phyloP scores from a whole-genome alignment of 2,797 vertebrate genomes.

The Pantherophis alleghaniensis region DNA sequence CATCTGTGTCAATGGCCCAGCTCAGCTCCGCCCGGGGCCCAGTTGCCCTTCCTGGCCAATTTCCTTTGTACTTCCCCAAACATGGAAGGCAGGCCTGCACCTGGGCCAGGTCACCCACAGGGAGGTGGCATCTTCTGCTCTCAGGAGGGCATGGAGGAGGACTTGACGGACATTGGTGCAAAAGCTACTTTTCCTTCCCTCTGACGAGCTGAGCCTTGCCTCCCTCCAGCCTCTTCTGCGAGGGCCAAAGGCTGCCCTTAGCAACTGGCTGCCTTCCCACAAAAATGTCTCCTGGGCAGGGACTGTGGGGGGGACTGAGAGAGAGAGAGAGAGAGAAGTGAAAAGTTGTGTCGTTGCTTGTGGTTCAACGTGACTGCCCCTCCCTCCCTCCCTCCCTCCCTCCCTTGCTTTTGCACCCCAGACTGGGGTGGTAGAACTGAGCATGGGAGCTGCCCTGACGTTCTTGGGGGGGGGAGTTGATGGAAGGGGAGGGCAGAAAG shows the following conservation, averaged over 20 bases:
- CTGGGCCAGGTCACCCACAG: neutral
- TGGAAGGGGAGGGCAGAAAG: neutral
- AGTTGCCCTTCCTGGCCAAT: conserved; percentile 63
- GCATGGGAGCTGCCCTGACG: neutral
- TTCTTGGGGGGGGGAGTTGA: neutral
- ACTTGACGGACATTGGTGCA: neutral
- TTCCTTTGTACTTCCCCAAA: conserved; percentile 60
- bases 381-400: neutral
- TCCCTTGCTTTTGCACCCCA: neutral
- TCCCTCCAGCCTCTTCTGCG: no score
- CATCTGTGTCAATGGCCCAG: conserved; percentile 81
- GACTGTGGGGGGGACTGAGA: neutral
- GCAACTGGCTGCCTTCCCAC: neutral
- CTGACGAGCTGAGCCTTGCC: neutral
- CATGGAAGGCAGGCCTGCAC: neutral
- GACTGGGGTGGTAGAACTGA: neutral
- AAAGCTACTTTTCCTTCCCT: neutral
- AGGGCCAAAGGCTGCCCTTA: neutral
- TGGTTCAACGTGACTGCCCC: neutral
- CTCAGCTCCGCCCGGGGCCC: conserved; percentile 44
- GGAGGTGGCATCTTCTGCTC: neutral
- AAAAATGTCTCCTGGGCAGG: neutral
- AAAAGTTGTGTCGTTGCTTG: neutral
- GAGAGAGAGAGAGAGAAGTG: no score
- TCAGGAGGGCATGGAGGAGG: neutral